Percentiles rank a stretch among this genome's conserved stretches.
Evolutionary conservation across 2,113 vertebrate species (phyloP).

Genomic region (Callospermophilus lateralis): DNA sequence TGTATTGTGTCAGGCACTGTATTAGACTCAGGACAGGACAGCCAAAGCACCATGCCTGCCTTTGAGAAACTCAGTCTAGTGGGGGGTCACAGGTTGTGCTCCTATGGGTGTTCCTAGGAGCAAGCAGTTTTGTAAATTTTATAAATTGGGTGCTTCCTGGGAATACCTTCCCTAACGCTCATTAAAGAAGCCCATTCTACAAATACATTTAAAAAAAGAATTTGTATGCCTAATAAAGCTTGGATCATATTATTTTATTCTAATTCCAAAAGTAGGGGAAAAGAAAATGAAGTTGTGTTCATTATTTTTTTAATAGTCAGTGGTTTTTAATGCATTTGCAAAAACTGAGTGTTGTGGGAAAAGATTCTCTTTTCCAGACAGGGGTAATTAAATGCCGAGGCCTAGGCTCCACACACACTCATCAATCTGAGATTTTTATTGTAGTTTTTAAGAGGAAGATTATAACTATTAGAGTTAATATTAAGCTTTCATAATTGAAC

Average conservation of each 20-base stretch:
- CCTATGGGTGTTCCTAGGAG: background rate
- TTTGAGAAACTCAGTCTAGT: background rate
- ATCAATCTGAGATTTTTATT: background rate
- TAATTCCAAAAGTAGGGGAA: conserved; percentile 21
- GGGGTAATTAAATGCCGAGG: background rate
- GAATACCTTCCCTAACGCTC: background rate
- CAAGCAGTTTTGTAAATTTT: background rate
- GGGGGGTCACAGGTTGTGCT: background rate
- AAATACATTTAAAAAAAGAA: background rate
- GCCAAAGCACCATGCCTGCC: background rate
- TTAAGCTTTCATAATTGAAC: conserved; percentile 25
- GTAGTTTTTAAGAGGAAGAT: conserved; percentile 25
- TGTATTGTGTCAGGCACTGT: background rate
- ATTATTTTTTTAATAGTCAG: background rate
- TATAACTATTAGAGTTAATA: conserved; percentile 37
- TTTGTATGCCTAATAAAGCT: background rate
- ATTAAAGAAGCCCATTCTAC: background rate
- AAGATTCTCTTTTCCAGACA: conserved; percentile 48
- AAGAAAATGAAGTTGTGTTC: conserved; percentile 18
- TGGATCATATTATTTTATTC: background rate
- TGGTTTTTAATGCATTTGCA: conserved; percentile 31
- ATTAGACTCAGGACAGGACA: background rate
- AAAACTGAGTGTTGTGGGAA: conserved; percentile 8
- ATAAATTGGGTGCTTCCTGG: background rate
- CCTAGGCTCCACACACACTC: background rate